A percentile compares a stretch with the other conserved stretches of the same genome.
phyloP scores from a whole-genome alignment of 1,140 invertebrate genomes.

The Ostrea edulis region DNA sequence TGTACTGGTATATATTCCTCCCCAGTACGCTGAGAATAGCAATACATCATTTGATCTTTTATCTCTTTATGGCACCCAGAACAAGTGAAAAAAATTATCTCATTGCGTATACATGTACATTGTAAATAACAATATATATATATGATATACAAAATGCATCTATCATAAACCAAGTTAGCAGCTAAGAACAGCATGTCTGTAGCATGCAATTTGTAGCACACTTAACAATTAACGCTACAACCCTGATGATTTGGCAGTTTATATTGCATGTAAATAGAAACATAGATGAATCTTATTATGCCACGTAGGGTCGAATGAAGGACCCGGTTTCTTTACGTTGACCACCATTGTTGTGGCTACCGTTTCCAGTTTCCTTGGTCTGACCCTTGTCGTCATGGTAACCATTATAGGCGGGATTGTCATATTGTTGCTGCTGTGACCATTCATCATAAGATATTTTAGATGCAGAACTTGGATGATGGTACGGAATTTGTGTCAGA shows the following conservation, averaged over 20 bases:
- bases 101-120: neutral
- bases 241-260: no score
- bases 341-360: neutral
- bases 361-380: neutral
- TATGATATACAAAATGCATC: no score
- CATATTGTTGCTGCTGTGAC: neutral
- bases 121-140: neutral
- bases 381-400: neutral
- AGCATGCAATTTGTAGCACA: no score
- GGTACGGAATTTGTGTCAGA: neutral
- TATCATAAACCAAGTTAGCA: no score
- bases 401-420: neutral
- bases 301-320: neutral
- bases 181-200: no score
- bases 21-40: neutral
- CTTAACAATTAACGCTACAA: no score
- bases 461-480: neutral
- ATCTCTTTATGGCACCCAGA: neutral
- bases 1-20: neutral
- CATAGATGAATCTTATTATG: neutral
- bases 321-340: neutral
- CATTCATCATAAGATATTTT: neutral
- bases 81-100: neutral
- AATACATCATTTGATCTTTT: neutral
- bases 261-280: no score